Evolutionary conservation across 2,888 invertebrate species (phyloP).

Genomic region (Chesias legatella): DNA sequence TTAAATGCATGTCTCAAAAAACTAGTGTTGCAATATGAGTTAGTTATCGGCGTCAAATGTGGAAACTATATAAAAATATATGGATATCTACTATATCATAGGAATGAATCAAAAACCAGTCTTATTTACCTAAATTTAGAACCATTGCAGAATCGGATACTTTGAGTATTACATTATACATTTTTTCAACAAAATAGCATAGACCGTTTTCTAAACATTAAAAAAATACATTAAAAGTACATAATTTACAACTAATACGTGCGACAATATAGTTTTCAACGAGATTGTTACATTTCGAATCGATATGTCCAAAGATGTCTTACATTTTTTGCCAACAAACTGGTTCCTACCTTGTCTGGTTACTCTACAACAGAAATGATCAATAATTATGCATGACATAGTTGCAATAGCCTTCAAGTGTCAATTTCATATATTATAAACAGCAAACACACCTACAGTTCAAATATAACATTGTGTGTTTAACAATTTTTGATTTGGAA

Average conservation of each 20-base stretch:
- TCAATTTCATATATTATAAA: conserved; percentile 14
- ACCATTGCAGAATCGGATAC: conserved; percentile 35
- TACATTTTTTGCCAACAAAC: conserved; percentile 22
- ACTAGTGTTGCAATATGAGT: conserved; percentile 29
- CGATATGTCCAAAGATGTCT: conserved; percentile 36
- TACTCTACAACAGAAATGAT: conserved; percentile 23
- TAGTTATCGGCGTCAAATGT: conserved; percentile 24
- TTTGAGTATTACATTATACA: conserved; percentile 33
- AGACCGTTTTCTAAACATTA: conserved; percentile 43
- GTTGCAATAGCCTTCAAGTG: conserved; percentile 11
- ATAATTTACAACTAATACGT: conserved; percentile 22
- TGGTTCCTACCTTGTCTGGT: conserved; percentile 19
- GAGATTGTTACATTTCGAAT: conserved; percentile 30
- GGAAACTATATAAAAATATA: conserved; percentile 43
- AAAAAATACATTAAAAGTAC: conserved; percentile 48
- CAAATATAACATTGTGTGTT: not conserved
- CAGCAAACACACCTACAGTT: conserved; percentile 11
- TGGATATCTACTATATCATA: conserved; percentile 32
- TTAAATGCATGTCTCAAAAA: conserved; percentile 32
- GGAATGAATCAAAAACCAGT: conserved; percentile 45
- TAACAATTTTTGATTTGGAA: too few relatives aligned
- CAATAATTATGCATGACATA: conserved; percentile 13
- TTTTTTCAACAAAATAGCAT: conserved; percentile 26
- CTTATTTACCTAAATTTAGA: conserved; percentile 30
- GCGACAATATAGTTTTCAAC: conserved; percentile 36